Percentiles rank a stretch among this genome's conserved stretches.
These are phyloP conservation scores for Vireo griseus DNA, from an alignment of 2,797 vertebrate genomes.

Conservation along the genomic window DNA sequence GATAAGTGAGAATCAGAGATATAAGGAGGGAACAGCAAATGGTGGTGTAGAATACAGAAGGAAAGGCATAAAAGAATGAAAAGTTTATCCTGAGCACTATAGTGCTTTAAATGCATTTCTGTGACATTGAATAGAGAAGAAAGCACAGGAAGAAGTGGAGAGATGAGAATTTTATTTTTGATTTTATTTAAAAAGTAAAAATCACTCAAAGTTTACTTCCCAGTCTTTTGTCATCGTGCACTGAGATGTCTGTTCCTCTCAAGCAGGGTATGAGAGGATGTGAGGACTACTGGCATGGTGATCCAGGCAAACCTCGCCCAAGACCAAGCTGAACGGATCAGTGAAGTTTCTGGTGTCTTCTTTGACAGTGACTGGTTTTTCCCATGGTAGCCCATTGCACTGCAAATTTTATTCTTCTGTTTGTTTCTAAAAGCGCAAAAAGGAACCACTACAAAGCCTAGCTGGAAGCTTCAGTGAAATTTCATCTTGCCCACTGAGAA, in stretches of 20 bases:
- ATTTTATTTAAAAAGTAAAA: background rate
- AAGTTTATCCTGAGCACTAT: background rate
- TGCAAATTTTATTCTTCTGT: background rate
- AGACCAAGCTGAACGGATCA: background rate
- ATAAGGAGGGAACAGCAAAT: background rate
- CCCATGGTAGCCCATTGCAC: background rate
- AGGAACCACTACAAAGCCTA: background rate
- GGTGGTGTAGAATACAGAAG: background rate
- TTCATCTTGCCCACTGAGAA: background rate
- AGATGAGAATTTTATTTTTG: background rate
- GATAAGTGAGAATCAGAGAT: background rate
- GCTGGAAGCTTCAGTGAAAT: background rate
- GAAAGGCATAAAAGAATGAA: background rate
- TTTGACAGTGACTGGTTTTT: background rate
- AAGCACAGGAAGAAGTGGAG: background rate
- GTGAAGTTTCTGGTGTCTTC: background rate
- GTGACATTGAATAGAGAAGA: background rate
- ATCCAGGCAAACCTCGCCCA: background rate
- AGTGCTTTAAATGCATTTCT: background rate
- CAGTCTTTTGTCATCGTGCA: background rate
- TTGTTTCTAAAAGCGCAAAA: background rate
- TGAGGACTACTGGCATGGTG: accelerated
- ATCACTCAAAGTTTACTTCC: background rate
- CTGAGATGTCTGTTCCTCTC: background rate
- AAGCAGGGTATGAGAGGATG: background rate